These are phyloP conservation scores for Acanthopagrus latus DNA, from an alignment of 2,797 vertebrate species.

Conservation along the genomic window DNA sequence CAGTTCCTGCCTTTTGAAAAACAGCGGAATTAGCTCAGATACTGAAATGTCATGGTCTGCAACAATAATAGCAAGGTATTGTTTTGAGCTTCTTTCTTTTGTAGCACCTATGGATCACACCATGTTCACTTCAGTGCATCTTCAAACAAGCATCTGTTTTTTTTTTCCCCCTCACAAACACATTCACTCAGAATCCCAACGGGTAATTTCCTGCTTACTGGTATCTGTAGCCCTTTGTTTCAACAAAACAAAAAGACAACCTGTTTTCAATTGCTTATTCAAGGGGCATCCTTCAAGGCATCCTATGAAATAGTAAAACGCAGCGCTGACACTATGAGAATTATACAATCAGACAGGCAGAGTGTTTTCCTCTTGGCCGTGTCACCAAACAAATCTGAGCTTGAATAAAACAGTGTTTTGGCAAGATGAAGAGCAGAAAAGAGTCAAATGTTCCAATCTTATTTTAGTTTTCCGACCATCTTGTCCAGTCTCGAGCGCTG, in stretches of 20 bases:
- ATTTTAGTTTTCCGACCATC: conserved; percentile 11
- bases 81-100: conserved; percentile 37
- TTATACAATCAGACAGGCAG: conserved; percentile 60
- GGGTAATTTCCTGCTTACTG: conserved; percentile 34
- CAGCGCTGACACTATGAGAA: conserved; percentile 44
- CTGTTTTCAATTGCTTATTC: conserved; percentile 53
- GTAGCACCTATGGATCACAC: conserved; percentile 43
- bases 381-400: conserved; percentile 43
- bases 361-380: conserved; percentile 53
- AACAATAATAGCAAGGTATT: conserved; percentile 28
- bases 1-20: conserved; percentile 15
- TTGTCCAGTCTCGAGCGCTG: conserved; percentile 5
- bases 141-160: conserved; percentile 50
- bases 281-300: conserved; percentile 30
- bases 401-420: conserved; percentile 51
- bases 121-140: conserved; percentile 36
- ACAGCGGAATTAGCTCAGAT: conserved; percentile 15
- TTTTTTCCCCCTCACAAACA: conserved; percentile 2
- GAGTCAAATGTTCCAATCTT: conserved; percentile 3
- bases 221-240: conserved; percentile 42
- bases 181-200: conserved; percentile 35
- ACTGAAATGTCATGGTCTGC: conserved; percentile 30
- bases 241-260: conserved; percentile 49
- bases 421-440: conserved; percentile 25
- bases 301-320: conserved; percentile 41